Conservation (phyloP, 2,797 vertebrate genomes). For the Garrulus glandarius region DNA sequence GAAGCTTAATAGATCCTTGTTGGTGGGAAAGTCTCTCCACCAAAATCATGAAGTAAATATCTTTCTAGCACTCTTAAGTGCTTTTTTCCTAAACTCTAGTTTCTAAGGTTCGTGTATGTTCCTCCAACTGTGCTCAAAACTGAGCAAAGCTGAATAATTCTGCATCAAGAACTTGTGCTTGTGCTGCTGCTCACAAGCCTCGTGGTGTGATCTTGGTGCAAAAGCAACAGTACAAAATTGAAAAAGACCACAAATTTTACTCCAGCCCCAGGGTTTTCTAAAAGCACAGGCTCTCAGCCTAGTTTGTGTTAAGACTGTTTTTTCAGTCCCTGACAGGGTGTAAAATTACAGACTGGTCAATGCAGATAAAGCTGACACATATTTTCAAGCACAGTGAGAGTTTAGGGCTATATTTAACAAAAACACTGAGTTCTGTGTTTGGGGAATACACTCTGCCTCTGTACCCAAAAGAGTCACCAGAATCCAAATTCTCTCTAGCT, state of each 20-base stretch:
- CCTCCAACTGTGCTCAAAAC: background rate
- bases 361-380: conserved; percentile 34
- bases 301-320: background rate
- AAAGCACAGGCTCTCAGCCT: background rate
- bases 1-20: background rate
- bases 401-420: conserved; percentile 60
- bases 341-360: conserved; percentile 46
- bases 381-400: background rate
- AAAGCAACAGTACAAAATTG: background rate
- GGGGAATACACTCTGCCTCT: background rate
- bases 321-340: background rate
- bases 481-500: background rate
- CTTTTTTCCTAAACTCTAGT: background rate
- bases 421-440: conserved; percentile 38
- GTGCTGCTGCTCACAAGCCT: background rate
- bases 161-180: background rate
- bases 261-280: background rate
- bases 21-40: background rate
- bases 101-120: background rate
- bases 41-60: background rate
- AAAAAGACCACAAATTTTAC: background rate
- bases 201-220: background rate
- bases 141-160: background rate
- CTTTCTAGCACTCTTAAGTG: background rate
- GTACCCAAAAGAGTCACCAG: background rate